Evolutionary conservation across 2,888 invertebrate species (phyloP).

Genomic region (Ommatoiulus sabulosus): DNA sequence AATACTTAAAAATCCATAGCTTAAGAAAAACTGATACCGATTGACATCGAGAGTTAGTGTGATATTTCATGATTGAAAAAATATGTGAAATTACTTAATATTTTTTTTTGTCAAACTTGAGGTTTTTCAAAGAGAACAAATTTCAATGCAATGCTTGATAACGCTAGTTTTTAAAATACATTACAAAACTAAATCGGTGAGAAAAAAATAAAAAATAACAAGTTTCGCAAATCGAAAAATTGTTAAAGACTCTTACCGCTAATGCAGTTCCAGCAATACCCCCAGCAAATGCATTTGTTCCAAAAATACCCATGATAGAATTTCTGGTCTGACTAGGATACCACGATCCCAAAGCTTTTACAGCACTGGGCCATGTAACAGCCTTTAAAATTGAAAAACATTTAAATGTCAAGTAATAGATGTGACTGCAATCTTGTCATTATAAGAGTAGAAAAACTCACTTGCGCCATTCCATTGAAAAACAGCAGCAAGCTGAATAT

Average conservation of each 20-base stretch:
- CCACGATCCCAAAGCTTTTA: conserved; percentile 69
- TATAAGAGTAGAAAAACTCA: conserved; percentile 59
- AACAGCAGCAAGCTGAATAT: conserved; percentile 67
- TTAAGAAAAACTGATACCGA: no score
- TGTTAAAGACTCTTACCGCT: conserved; percentile 64
- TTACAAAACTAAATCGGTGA: no score
- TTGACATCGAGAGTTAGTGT: background rate
- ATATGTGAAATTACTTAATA: no score
- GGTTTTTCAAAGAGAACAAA: no score
- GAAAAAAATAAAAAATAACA: no score
- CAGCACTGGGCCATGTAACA: conserved; percentile 70
- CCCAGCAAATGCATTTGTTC: conserved; percentile 70
- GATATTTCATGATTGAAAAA: no score
- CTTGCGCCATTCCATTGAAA: conserved; percentile 68
- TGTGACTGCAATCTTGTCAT: background rate
- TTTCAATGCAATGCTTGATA: no score
- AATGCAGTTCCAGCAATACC: conserved; percentile 68
- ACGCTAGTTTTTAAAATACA: no score
- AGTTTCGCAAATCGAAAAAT: background rate
- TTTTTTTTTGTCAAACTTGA: no score
- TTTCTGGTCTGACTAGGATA: conserved; percentile 68
- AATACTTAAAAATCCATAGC: no score
- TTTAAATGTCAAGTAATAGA: background rate
- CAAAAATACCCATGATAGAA: conserved; percentile 69
- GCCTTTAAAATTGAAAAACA: conserved; percentile 63